phyloP scores from a whole-genome alignment of 1,140 invertebrate species.

The Cotesia glomerata region DNA sequence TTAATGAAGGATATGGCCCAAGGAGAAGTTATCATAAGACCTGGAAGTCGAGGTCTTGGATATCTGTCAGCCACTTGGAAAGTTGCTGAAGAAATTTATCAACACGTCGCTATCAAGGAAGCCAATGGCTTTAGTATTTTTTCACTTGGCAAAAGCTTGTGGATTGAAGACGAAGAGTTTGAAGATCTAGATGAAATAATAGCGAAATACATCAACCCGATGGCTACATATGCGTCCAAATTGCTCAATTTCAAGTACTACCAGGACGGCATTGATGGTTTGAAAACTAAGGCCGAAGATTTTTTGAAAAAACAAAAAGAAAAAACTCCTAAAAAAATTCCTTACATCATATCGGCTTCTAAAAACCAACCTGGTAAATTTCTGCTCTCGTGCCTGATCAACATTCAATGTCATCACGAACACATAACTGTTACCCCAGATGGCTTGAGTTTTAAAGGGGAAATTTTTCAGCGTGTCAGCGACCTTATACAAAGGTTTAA shows the following conservation, averaged over 20 bases:
- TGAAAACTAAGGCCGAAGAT: constrained; percentile 86
- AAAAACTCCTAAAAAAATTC: constrained; percentile 86
- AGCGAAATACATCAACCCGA: constrained; percentile 92
- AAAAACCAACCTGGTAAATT: constrained; percentile 95
- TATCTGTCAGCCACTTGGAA: constrained; percentile 99
- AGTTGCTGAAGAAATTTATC: constrained; percentile 90
- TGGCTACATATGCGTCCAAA: constrained; percentile 92
- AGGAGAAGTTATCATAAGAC: constrained; percentile 94
- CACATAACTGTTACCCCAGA: constrained; percentile 91
- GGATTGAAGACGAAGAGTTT: constrained; percentile 90
- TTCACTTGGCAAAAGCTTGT: constrained; percentile 84
- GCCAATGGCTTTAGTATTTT: constrained; percentile 97
- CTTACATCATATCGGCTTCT: constrained; percentile 86
- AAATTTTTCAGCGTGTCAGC: constrained; percentile 85
- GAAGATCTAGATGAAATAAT: constrained; percentile 99
- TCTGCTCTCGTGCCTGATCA: constrained; percentile 90
- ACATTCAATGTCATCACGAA: constrained; percentile 85
- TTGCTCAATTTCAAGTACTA: constrained; percentile 92
- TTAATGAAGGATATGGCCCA: constrained; percentile 91
- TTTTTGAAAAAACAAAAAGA: constrained; percentile 84
- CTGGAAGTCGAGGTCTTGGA: constrained; percentile 94
- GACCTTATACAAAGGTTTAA: constrained; percentile 96
- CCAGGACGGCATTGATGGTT: constrained; percentile 73
- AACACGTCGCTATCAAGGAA: constrained; percentile 95
- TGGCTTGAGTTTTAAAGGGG: constrained; percentile 88